These are phyloP conservation scores for Rhagoletis pomonella DNA, from an alignment of 1,140 invertebrate species.

Conservation along the genomic window DNA sequence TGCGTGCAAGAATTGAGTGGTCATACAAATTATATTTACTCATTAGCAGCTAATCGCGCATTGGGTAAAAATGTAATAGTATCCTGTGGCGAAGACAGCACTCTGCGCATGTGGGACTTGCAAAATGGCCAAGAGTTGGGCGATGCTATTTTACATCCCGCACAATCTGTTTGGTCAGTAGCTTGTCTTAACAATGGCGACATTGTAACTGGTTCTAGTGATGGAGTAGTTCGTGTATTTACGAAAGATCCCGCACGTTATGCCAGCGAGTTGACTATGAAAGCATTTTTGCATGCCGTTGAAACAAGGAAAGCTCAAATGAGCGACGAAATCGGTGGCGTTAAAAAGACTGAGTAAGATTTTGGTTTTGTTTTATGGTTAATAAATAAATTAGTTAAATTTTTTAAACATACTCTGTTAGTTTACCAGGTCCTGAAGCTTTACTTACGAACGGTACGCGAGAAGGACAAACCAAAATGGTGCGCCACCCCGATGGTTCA, in stretches of 20 bases:
- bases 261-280: constrained; percentile 79
- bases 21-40: constrained; percentile 87
- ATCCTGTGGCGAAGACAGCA: constrained; percentile 90
- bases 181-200: constrained; percentile 88
- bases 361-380: constrained; percentile 49
- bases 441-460: constrained; percentile 83
- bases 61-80: constrained; percentile 79
- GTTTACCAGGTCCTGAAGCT: constrained; percentile 85
- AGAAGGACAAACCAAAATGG: constrained; percentile 91
- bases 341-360: constrained; percentile 84
- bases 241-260: constrained; percentile 81
- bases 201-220: constrained; percentile 91
- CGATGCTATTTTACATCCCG: constrained; percentile 85
- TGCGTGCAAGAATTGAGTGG: constrained; percentile 87
- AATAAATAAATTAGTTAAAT: constrained; percentile 10
- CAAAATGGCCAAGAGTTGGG: constrained; percentile 72
- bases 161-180: constrained; percentile 92
- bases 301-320: constrained; percentile 76
- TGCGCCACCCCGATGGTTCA: constrained; percentile 81
- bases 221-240: constrained; percentile 91
- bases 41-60: constrained; percentile 77
- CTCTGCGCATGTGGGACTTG: constrained; percentile 88
- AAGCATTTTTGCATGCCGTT: constrained; percentile 84
- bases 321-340: constrained; percentile 80
- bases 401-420: constrained; percentile 64